Evolutionary conservation across 2,888 invertebrate genomes (phyloP), one percentile per base, ranked within the genome.

Genomic region (Philereme vetulata): DNA sequence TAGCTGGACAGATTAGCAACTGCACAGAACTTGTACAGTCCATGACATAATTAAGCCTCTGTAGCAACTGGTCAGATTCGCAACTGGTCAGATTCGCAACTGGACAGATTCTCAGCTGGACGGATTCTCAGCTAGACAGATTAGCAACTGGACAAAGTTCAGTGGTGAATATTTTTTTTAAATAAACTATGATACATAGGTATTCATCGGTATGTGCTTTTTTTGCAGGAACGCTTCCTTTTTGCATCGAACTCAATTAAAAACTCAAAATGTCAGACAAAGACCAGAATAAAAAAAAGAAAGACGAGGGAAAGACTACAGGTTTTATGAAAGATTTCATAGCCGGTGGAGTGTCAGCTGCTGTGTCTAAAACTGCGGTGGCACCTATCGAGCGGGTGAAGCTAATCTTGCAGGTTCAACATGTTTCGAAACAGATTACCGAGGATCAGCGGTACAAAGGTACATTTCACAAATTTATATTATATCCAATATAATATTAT

Each of bases 331-430:
- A 98, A 93, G 98, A 98, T 93, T 98, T 98, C 83, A 82, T 96
- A 62, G 97, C 97, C 68, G 98, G 98, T 74, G 98, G 98, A 68
- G 93, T 98, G 51, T 96, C 98, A 47, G 98, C 98, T 38, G 98
- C 98, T 46, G 95, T 98, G 70, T 97, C 98, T 53, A 98, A 98
- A 86, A 98, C 98, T 48, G 95, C 96, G 45, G 97, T 98, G 64
- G 98, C 98, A 11, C 98, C 98, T 59, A 98, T 98, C 80, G 98
- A 98, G 93, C 94, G 98, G 82, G 98, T 98, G 50, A 98, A 98
- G 88, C 93, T 98, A 72, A 94, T 98, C 65, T 94, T 98, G 70
- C 98, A 98, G 93, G 98, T 98, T 70, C 98, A 98, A 93, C 97
- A 97, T 91, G 96, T 97, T 70, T 97, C 96, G 77, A 98, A 97